Evolutionary conservation across 2,797 vertebrate species (phyloP).

Genomic region (Helarctos malayanus): DNA sequence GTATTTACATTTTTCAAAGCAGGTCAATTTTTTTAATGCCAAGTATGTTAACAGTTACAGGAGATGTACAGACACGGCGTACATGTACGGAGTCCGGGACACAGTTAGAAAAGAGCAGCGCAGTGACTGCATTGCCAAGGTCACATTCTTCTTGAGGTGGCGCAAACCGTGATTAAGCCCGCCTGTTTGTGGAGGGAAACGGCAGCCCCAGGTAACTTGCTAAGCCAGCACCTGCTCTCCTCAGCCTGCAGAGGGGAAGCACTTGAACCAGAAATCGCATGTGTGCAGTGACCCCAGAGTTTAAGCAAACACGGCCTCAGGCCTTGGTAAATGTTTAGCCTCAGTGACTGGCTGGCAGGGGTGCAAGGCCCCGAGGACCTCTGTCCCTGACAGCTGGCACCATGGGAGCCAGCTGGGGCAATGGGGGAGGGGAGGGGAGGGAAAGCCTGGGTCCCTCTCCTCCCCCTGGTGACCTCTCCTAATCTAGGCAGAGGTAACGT

Average conservation of each 20-base stretch:
- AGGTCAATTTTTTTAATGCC: not conserved
- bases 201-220: not conserved
- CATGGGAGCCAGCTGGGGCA: not conserved
- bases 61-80: too few relatives aligned
- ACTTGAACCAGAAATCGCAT: accelerated
- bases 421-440: not conserved
- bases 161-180: not conserved
- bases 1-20: not conserved
- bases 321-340: slow-evolving; percentile 57
- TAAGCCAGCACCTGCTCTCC: not conserved
- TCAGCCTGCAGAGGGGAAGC: not conserved
- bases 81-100: not conserved
- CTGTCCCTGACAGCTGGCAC: slow-evolving; percentile 18
- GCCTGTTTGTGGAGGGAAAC: accelerated
- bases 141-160: not conserved
- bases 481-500: not conserved
- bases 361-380: not conserved
- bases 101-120: not conserved
- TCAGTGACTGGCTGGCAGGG: not conserved
- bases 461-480: not conserved
- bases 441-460: not conserved
- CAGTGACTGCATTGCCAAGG: not conserved
- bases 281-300: not conserved
- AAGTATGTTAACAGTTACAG: not conserved
- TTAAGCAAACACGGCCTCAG: slow-evolving; percentile 42